These are phyloP conservation scores for Scotopteryx bipunctaria DNA, from an alignment of 2,888 invertebrate genomes.

Conservation along the genomic window DNA sequence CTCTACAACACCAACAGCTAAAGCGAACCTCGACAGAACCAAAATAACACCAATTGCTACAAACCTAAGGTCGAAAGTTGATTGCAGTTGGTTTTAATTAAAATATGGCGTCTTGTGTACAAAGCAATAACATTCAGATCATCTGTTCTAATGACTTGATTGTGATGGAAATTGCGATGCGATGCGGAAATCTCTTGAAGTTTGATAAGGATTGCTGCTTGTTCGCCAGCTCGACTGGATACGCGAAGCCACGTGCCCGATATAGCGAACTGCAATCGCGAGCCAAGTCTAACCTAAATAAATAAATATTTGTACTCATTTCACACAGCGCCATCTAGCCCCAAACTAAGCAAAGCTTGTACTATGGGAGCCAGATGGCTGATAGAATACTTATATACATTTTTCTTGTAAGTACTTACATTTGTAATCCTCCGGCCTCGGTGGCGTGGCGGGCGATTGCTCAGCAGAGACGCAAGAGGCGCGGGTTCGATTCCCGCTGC, in stretches of 20 bases:
- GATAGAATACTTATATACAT: no score
- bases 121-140: slow-evolving; percentile 43
- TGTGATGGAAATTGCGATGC: slow-evolving; percentile 14
- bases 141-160: slow-evolving; percentile 40
- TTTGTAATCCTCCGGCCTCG: no score
- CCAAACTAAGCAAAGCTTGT: no score
- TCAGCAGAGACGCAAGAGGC: no score
- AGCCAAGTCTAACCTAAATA: neutral
- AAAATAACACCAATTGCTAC: slow-evolving; percentile 32
- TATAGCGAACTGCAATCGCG: neutral
- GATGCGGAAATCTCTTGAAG: slow-evolving; percentile 1
- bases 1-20: slow-evolving; percentile 39
- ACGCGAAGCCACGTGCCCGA: neutral
- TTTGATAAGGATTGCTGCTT: slow-evolving; percentile 1
- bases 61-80: slow-evolving; percentile 27
- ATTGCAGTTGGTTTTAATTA: slow-evolving; percentile 43
- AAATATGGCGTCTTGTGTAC: slow-evolving; percentile 46
- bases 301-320: no score
- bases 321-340: no score
- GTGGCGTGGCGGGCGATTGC: no score
- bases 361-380: no score
- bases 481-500: no score
- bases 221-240: neutral
- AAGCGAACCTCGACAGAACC: slow-evolving; percentile 22
- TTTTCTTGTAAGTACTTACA: no score